A percentile compares a stretch with the other conserved stretches of the same genome.
These are phyloP conservation scores for Leucosticte australis DNA, from an alignment of 2,113 vertebrate genomes.

Conservation along the genomic window DNA sequence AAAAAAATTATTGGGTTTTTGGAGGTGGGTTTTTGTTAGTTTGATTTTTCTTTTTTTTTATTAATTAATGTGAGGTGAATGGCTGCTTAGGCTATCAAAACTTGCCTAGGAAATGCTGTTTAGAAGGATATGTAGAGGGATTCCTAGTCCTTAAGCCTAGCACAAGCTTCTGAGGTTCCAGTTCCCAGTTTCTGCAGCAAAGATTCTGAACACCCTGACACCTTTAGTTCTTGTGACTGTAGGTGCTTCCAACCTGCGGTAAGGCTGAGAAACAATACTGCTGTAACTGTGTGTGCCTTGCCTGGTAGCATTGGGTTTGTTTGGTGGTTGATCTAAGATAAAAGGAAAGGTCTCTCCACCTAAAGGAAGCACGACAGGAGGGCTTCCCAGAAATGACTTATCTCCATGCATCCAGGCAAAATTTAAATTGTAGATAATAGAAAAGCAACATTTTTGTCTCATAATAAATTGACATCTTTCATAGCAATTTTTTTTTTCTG, in stretches of 20 bases:
- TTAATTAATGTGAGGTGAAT: not conserved
- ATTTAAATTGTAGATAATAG: not conserved
- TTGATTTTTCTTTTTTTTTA: not conserved
- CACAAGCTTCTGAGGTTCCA: not conserved
- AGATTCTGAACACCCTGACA: not conserved
- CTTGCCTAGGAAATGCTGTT: not conserved
- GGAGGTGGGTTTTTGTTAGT: no score
- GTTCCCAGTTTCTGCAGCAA: not conserved
- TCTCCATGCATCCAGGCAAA: not conserved
- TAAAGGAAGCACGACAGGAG: rapidly evolving
- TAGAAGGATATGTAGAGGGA: not conserved
- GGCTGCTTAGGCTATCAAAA: not conserved
- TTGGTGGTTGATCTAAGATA: not conserved
- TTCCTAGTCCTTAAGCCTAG: not conserved
- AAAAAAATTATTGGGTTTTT: not conserved
- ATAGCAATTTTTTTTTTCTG: not conserved
- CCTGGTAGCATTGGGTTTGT: no score
- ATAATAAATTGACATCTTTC: not conserved
- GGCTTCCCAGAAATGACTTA: not conserved
- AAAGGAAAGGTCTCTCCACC: not conserved
- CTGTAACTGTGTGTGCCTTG: not conserved
- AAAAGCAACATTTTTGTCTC: not conserved
- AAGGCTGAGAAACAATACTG: not conserved
- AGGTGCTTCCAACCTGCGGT: not conserved
- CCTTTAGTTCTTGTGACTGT: not conserved